Percentiles rank a stretch among this genome's conserved stretches.
Evolutionary conservation across 2,113 vertebrate species (phyloP).

Genomic region (Hemichromis elongatus): DNA sequence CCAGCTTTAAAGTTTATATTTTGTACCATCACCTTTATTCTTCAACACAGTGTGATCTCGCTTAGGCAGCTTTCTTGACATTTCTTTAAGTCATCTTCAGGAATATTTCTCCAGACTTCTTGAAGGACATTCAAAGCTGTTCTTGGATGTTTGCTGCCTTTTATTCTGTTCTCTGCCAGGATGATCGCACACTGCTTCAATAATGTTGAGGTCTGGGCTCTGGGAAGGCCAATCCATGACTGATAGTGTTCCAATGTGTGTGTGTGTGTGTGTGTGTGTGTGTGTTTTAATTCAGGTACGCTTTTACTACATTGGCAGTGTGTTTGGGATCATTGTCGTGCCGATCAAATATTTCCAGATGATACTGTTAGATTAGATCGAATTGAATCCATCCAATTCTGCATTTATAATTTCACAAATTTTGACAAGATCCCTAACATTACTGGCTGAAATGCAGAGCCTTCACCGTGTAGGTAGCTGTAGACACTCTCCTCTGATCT

Average conservation of each 20-base stretch:
- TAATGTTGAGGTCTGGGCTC: not conserved
- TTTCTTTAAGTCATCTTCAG: fast-evolving
- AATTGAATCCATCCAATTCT: not conserved
- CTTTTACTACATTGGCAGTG: not conserved
- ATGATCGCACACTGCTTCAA: not conserved
- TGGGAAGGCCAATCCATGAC: not conserved
- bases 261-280: not conserved
- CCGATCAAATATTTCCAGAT: not conserved
- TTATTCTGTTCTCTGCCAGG: not conserved
- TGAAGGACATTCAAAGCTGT: not conserved
- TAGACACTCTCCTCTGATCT: not conserved
- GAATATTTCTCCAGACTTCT: not conserved
- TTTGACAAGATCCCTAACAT: not conserved
- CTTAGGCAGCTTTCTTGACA: not conserved
- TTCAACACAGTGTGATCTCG: not conserved
- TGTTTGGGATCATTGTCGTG: not conserved
- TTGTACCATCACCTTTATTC: not conserved
- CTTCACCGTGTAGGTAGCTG: not conserved
- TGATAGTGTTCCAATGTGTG: not conserved
- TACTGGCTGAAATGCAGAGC: not conserved
- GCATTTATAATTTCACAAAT: not conserved
- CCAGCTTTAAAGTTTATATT: not conserved
- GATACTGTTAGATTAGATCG: not conserved
- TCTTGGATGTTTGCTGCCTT: not conserved
- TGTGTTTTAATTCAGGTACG: fast-evolving